Conservation (phyloP, 2,113 vertebrate genomes). For the Antigone vipio region DNA sequence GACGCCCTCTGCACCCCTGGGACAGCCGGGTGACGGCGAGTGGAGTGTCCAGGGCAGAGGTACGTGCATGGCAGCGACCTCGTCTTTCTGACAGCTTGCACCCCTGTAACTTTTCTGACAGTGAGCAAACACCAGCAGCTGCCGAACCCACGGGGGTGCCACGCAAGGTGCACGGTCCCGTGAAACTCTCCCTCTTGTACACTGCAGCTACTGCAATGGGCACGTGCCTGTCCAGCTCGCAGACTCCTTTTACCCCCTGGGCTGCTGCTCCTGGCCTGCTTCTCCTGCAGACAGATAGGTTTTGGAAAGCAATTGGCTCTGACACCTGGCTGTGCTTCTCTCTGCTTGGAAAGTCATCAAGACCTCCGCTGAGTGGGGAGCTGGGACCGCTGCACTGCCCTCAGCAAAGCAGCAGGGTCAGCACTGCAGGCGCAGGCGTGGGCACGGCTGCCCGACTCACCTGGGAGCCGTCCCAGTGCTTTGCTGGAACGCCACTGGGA, state of each 20-base stretch:
- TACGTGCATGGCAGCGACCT: background rate
- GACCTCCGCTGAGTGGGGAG: background rate
- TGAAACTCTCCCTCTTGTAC: fast-evolving
- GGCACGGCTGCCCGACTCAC: fast-evolving
- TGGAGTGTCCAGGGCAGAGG: slow-evolving; percentile 40
- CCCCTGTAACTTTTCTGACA: fast-evolving
- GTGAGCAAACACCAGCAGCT: background rate
- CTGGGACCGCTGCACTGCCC: background rate
- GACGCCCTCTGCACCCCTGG: slow-evolving; percentile 65
- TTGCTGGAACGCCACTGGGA: background rate
- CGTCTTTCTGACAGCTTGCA: fast-evolving
- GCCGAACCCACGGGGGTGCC: background rate
- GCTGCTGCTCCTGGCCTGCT: background rate
- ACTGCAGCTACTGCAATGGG: fast-evolving
- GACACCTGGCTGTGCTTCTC: background rate
- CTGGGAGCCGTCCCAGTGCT: background rate
- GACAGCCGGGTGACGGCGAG: slow-evolving; percentile 48
- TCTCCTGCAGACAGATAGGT: background rate
- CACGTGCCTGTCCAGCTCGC: fast-evolving
- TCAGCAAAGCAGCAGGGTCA: no score
- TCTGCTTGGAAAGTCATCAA: background rate
- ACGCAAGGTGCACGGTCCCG: background rate
- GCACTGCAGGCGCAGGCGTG: background rate
- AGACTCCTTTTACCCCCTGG: background rate
- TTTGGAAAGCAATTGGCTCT: background rate